Conservation (phyloP, 2,888 invertebrate species). For the Philereme transversata region DNA sequence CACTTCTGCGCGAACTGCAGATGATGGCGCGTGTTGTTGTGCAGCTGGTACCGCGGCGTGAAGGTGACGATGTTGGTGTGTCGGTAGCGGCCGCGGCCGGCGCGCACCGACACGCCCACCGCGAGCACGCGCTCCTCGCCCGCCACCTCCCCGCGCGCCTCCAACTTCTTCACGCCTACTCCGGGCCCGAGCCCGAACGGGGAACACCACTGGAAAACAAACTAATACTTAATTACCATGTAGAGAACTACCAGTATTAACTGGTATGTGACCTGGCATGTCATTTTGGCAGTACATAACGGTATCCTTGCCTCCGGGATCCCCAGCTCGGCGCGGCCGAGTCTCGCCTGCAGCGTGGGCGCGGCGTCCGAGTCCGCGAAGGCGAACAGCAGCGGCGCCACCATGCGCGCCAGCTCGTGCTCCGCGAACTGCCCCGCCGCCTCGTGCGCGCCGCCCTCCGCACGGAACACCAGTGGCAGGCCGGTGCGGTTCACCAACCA, state of each 20-base stretch:
- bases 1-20: constrained; percentile 96
- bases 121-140: constrained; percentile 87
- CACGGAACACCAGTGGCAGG: constrained; percentile 96
- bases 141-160: constrained; percentile 68
- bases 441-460: constrained; percentile 90
- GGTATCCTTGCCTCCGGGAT: constrained; percentile 60
- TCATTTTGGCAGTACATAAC: too few species aligned
- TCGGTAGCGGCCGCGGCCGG: constrained; percentile 94
- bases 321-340: constrained; percentile 86
- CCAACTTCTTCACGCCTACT: constrained; percentile 86
- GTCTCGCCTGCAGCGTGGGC: constrained; percentile 89
- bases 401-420: constrained; percentile 96
- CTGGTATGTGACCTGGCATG: too few species aligned
- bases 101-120: constrained; percentile 94
- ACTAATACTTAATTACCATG: too few species aligned
- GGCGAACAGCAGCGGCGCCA: constrained; percentile 96
- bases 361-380: constrained; percentile 95
- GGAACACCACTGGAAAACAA: constrained; percentile 88
- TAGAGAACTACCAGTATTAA: too few species aligned
- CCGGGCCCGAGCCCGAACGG: constrained; percentile 94
- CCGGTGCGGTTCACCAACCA: constrained; percentile 99
- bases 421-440: constrained; percentile 97
- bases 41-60: constrained; percentile 95
- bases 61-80: constrained; percentile 96
- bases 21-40: constrained; percentile 92